These are phyloP conservation scores for Microcebus murinus DNA, from an alignment of 2,113 vertebrate genomes.

Conservation along the genomic window DNA sequence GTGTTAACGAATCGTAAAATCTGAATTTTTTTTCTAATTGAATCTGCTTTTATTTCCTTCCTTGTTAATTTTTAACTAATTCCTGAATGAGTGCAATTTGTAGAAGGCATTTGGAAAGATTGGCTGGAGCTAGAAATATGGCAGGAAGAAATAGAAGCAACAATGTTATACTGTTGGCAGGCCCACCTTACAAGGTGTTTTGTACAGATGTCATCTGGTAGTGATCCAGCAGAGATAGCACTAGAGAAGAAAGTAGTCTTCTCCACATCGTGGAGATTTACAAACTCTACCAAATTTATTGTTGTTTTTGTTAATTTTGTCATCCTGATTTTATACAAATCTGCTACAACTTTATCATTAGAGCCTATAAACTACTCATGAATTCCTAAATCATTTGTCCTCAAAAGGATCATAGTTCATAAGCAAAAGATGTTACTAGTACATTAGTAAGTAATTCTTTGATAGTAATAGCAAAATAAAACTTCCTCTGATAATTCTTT, in stretches of 20 bases:
- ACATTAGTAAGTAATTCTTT: not conserved
- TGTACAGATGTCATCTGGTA: too few relatives aligned
- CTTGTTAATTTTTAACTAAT: not conserved
- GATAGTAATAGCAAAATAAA: not conserved
- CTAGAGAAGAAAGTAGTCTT: not conserved
- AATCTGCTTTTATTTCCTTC: not conserved
- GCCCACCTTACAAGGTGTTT: too few relatives aligned
- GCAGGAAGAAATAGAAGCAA: not conserved
- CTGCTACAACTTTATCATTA: not conserved
- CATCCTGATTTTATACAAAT: not conserved
- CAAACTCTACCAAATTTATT: not conserved
- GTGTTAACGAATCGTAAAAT: not conserved
- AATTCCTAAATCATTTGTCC: not conserved
- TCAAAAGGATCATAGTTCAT: not conserved
- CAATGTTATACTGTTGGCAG: not conserved
- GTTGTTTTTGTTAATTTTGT: not conserved
- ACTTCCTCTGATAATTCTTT: not conserved
- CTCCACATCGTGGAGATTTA: not conserved
- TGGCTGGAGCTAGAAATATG: not conserved
- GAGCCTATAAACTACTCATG: not conserved
- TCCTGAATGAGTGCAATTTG: not conserved
- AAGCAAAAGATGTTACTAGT: not conserved
- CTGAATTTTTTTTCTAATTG: not conserved
- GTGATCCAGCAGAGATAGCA: accelerated
- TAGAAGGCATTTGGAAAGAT: not conserved